Evolutionary conservation across 2,113 vertebrate genomes (phyloP).

Genomic region (Irena cyanogastra): DNA sequence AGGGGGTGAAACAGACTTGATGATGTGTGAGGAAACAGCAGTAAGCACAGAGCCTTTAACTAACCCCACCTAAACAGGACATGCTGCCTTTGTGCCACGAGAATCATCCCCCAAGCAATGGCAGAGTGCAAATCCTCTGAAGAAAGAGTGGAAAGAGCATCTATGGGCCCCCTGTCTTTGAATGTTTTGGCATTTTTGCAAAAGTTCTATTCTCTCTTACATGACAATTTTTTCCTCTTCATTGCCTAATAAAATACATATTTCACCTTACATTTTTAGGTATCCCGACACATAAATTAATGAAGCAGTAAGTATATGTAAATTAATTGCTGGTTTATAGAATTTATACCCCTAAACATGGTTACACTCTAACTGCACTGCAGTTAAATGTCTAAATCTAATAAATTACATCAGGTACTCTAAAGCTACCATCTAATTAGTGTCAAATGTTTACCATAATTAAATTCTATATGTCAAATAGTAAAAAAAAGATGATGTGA

Average conservation of each 20-base stretch:
- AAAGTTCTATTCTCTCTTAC: background rate
- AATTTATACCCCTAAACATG: background rate
- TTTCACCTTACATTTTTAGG: background rate
- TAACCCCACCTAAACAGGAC: background rate
- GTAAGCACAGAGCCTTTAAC: background rate
- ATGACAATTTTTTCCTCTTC: background rate
- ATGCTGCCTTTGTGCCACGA: background rate
- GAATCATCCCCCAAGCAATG: background rate
- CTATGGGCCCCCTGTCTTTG: fast-evolving
- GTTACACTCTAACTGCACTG: background rate
- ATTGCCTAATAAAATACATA: background rate
- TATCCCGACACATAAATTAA: background rate
- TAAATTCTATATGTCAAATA: background rate
- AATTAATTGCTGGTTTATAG: background rate
- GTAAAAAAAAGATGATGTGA: background rate
- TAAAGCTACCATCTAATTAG: constrained; percentile 10
- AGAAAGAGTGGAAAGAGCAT: background rate
- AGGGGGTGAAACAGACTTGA: background rate
- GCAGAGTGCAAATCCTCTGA: background rate
- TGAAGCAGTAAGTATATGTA: background rate
- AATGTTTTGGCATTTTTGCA: background rate
- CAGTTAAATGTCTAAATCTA: background rate
- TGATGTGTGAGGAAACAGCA: fast-evolving
- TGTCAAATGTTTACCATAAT: constrained; percentile 10
- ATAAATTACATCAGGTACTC: background rate